phyloP scores from a whole-genome alignment of 2,888 invertebrate genomes.

The Cactoblastis cactorum region DNA sequence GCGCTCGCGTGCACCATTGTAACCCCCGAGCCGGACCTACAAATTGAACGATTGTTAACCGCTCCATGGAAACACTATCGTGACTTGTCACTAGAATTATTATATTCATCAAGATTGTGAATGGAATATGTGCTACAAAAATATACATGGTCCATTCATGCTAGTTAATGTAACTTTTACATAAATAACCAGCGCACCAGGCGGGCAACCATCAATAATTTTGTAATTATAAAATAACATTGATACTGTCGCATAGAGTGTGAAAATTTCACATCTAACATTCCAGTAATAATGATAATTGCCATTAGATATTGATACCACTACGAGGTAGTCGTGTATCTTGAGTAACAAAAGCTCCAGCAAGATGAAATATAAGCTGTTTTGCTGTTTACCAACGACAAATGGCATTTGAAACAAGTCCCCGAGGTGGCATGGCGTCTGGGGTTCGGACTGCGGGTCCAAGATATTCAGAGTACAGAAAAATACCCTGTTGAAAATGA shows the following conservation, averaged over 20 bases:
- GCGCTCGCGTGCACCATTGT: conserved; percentile 76
- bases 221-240: conserved; percentile 9
- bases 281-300: conserved; percentile 36
- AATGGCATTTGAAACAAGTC: conserved; percentile 61
- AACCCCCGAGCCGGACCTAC: conserved; percentile 56
- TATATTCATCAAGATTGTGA: conserved; percentile 47
- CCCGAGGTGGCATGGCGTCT: conserved; percentile 45
- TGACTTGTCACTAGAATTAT: conserved; percentile 66
- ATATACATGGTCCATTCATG: not conserved
- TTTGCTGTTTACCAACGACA: conserved; percentile 59
- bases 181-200: not conserved
- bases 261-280: conserved; percentile 2
- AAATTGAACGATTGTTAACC: conserved; percentile 78
- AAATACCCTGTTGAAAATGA: not conserved
- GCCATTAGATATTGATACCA: conserved; percentile 40
- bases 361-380: conserved; percentile 59
- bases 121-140: conserved; percentile 1
- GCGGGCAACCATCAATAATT: not conserved
- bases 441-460: conserved; percentile 27
- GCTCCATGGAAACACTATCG: conserved; percentile 64
- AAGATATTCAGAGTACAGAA: not conserved
- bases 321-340: conserved; percentile 42
- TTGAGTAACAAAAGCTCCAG: conserved; percentile 53
- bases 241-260: not conserved
- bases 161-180: not conserved